Conservation (phyloP, 2,888 invertebrate genomes). For the Rhamphomyia laevipes region DNA sequence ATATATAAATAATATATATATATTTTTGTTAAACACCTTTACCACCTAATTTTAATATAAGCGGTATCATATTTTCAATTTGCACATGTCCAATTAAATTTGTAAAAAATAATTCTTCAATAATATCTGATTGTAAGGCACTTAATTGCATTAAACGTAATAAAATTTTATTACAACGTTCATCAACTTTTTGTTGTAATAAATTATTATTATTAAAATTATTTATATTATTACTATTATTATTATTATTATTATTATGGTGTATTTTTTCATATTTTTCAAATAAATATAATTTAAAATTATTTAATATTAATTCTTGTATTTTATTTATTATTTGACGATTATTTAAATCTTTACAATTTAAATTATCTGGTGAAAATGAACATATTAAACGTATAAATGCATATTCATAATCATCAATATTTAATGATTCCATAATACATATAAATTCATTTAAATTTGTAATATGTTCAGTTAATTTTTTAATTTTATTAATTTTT, state of each 20-base stretch:
- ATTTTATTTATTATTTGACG: slow-evolving; percentile 44
- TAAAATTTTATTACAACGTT: slow-evolving; percentile 42
- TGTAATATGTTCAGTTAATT: slow-evolving; percentile 67
- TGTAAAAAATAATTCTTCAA: slow-evolving; percentile 88
- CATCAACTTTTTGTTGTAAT: slow-evolving; percentile 25
- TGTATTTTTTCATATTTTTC: slow-evolving; percentile 1
- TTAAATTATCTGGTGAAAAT: slow-evolving; percentile 59
- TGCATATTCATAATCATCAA: slow-evolving; percentile 77
- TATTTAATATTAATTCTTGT: slow-evolving; percentile 50
- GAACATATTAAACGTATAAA: slow-evolving; percentile 74
- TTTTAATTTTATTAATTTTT: slow-evolving; percentile 60
- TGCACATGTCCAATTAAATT: slow-evolving; percentile 85
- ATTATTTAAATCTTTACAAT: slow-evolving; percentile 28
- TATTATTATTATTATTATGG: not conserved
- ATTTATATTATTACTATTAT: not conserved
- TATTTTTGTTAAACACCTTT: slow-evolving; percentile 7
- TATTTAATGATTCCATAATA: slow-evolving; percentile 58
- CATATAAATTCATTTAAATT: slow-evolving; percentile 73
- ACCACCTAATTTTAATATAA: slow-evolving; percentile 53
- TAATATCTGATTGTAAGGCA: slow-evolving; percentile 57
- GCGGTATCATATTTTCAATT: slow-evolving; percentile 91
- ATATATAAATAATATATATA: no score
- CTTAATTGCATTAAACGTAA: slow-evolving; percentile 57
- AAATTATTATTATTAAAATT: not conserved
- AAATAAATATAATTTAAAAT: slow-evolving; percentile 40